Conservation (phyloP, 2,797 vertebrate species). For the Sciaenops ocellatus region DNA sequence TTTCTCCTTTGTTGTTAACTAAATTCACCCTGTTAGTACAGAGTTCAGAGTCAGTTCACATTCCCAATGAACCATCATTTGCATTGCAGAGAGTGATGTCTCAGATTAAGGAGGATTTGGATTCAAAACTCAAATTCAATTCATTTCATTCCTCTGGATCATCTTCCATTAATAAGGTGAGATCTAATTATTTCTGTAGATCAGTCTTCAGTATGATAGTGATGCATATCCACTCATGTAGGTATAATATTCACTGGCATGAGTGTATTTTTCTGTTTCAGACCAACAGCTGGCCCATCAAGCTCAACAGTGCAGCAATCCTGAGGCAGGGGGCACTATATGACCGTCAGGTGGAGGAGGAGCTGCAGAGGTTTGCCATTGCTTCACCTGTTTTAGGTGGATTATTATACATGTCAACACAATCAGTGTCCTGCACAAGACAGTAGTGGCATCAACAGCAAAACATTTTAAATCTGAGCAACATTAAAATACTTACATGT, state of each 20-base stretch:
- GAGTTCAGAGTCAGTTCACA: not conserved
- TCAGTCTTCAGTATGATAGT: not conserved
- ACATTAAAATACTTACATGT: not conserved
- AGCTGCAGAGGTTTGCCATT: constrained; percentile 86
- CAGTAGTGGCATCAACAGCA: not conserved
- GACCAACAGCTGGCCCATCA: constrained; percentile 85
- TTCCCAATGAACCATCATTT: constrained; percentile 11
- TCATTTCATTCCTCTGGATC: constrained; percentile 58
- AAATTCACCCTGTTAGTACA: not conserved
- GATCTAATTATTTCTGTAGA: not conserved
- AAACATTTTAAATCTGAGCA: not conserved
- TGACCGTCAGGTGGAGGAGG: constrained; percentile 87
- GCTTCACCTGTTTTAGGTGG: not conserved
- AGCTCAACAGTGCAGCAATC: constrained; percentile 91
- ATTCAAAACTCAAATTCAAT: constrained; percentile 78
- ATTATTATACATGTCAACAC: not conserved
- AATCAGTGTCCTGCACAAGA: not conserved
- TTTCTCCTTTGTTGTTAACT: not conserved
- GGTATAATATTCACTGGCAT: not conserved
- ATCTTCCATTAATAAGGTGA: constrained; percentile 73
- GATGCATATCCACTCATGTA: not conserved
- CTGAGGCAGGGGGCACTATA: constrained; percentile 90
- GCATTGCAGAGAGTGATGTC: constrained; percentile 75
- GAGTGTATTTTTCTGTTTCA: constrained; percentile 61
- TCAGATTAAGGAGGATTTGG: constrained; percentile 76